phyloP scores from a whole-genome alignment of 2,888 invertebrate species.

The Drosophila koepferae region DNA sequence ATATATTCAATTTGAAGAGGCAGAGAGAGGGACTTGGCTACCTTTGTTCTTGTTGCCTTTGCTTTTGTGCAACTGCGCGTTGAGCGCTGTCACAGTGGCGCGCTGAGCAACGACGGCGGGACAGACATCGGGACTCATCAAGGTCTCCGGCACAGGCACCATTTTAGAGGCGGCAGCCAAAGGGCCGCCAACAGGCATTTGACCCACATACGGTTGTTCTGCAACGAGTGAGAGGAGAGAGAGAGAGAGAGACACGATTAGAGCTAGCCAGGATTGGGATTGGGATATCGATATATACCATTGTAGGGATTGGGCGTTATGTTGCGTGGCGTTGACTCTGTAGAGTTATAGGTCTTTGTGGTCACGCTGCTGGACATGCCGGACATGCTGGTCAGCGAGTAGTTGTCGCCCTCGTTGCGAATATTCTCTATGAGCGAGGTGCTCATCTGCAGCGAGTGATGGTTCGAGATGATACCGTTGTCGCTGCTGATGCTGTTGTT shows the following conservation, averaged over 20 bases:
- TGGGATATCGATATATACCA: conserved; percentile 60
- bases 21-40: conserved; percentile 30
- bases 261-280: not conserved
- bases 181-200: conserved; percentile 85
- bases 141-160: conserved; percentile 94
- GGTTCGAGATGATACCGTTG: conserved; percentile 75
- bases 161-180: conserved; percentile 93
- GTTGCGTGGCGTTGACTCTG: conserved; percentile 84
- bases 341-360: conserved; percentile 81
- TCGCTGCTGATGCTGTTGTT: conserved; percentile 79
- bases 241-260: not conserved
- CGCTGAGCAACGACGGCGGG: conserved; percentile 83
- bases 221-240: not conserved
- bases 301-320: conserved; percentile 84
- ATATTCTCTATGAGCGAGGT: conserved; percentile 85
- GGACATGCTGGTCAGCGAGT: conserved; percentile 69
- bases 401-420: conserved; percentile 86
- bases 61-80: conserved; percentile 81
- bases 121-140: conserved; percentile 92
- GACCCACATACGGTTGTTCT: conserved; percentile 78
- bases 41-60: conserved; percentile 84
- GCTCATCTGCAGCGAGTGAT: conserved; percentile 84
- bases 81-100: conserved; percentile 79
- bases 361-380: conserved; percentile 76
- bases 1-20: not conserved